Percentiles rank a stretch among this genome's conserved stretches.
phyloP scores from a whole-genome alignment of 92 coral and sea anemone species.

The Meandrina meandrites region DNA sequence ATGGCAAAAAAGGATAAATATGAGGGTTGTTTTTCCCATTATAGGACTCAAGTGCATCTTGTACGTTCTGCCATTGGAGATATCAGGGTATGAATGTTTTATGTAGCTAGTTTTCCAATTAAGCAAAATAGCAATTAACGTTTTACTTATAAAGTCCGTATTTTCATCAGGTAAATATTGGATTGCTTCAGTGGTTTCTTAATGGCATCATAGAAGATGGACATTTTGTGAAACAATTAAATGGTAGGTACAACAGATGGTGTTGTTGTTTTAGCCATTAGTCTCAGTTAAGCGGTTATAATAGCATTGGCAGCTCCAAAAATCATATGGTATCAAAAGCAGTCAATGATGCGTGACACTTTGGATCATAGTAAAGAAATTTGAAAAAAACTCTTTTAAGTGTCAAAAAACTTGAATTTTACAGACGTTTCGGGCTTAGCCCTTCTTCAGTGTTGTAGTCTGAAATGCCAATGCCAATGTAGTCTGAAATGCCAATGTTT shows the following conservation, averaged over 20 bases:
- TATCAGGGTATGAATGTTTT: background rate
- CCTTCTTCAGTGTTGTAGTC: no score
- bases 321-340: no score
- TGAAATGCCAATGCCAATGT: no score
- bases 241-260: conserved; percentile 9
- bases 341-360: no score
- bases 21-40: background rate
- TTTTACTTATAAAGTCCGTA: background rate
- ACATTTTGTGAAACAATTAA: conserved; percentile 11
- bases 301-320: no score
- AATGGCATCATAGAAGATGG: conserved; percentile 9
- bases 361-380: no score
- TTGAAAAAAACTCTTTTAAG: no score
- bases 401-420: no score
- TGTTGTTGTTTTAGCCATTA: no score
- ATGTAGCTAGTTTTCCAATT: background rate
- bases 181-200: conserved; percentile 13
- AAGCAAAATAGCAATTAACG: background rate
- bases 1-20: background rate
- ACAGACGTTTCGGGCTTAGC: no score
- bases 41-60: conserved; percentile 18
- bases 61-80: conserved; percentile 28
- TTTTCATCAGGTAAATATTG: conserved; percentile 11
- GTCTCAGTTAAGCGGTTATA: background rate
- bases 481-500: no score